Base-by-base conservation (phyloP, 2,888 invertebrate species). In the Heliconius ismenius region DNA sequence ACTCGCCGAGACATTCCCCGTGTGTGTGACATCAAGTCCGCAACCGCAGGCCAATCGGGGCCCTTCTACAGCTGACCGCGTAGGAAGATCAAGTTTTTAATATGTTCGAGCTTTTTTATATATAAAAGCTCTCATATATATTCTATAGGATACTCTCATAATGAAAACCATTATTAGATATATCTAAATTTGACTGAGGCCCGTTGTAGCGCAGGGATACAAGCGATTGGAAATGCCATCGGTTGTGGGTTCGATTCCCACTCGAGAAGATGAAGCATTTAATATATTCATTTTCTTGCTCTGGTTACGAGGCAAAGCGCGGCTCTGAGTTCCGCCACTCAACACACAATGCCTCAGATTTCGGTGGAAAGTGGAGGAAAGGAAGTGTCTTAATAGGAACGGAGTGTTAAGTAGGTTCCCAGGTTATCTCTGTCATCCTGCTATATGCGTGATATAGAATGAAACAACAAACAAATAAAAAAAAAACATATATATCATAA, bases 11-110 rank as follows among this genome's bases (percentile, higher is more conserved):
- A 65, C 36, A 65, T 65, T 24, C 65, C 36, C 39, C n/a, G 36
- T 65, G 65, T 65, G n/a, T n/a, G n/a, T 39, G 39, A 24, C 65
- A 65, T 39, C 24, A 39, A 39, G 39, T 39, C n/a, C 65, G n/a
- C 65, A 65, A 65, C 65, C 65, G 65, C 65, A 65, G n/a, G 65
- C n/a, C 65, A 65, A 65, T 65, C 65, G 24, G 3, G 65, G 39
- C n/a, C 65, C 39, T 15, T 39, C 65, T n/a, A 65, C 32, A 65
- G n/a, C 39, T 65, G 39, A 65, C 65, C 39, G 65, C 26, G 26
- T 65, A 39, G n/a, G 24, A 21, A 65, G 65, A 18, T 65, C 65
- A 24, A 65, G 39, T 24, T 24, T 64, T 65, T 39, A 39, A 65
- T 65, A 65, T 39, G 13, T 13, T 9, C n/a, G n/a, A 65, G 32